Evolutionary conservation across 2,113 vertebrate genomes (phyloP).

Genomic region (Scolopax mira): DNA sequence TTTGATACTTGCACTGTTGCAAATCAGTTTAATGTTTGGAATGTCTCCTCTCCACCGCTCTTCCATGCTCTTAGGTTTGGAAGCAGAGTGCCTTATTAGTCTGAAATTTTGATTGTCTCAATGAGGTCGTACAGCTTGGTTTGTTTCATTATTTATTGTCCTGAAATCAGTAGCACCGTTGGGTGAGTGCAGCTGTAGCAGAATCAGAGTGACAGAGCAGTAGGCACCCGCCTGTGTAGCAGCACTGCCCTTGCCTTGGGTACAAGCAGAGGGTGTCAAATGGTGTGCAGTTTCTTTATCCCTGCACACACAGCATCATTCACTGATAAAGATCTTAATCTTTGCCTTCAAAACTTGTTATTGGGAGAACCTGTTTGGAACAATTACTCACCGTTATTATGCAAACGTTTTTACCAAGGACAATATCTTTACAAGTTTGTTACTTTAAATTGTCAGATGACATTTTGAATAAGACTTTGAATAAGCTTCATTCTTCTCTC

Average conservation of each 20-base stretch:
- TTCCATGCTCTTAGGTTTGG: not conserved
- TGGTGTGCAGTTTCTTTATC: not conserved
- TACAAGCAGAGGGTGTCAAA: not conserved
- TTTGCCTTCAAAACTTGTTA: not conserved
- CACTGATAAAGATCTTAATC: not conserved
- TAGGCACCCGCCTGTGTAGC: accelerated
- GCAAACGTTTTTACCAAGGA: not conserved
- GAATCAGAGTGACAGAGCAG: not conserved
- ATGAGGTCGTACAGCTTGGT: not conserved
- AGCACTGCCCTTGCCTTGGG: not conserved
- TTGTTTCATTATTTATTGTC: not conserved
- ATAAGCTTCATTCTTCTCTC: not conserved
- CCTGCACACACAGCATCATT: not conserved
- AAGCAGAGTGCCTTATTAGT: not conserved
- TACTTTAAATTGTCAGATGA: not conserved
- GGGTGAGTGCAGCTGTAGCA: not conserved
- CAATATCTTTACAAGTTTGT: not conserved
- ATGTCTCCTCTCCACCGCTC: not conserved
- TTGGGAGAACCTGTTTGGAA: not conserved
- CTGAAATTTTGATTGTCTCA: not conserved
- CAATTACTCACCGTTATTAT: not conserved
- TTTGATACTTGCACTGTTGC: not conserved
- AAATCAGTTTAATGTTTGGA: not conserved
- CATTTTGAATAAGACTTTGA: not conserved
- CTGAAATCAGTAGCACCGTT: not conserved